Evolutionary conservation across 2,888 invertebrate genomes (phyloP).

Genomic region (Drosophila atripex): DNA sequence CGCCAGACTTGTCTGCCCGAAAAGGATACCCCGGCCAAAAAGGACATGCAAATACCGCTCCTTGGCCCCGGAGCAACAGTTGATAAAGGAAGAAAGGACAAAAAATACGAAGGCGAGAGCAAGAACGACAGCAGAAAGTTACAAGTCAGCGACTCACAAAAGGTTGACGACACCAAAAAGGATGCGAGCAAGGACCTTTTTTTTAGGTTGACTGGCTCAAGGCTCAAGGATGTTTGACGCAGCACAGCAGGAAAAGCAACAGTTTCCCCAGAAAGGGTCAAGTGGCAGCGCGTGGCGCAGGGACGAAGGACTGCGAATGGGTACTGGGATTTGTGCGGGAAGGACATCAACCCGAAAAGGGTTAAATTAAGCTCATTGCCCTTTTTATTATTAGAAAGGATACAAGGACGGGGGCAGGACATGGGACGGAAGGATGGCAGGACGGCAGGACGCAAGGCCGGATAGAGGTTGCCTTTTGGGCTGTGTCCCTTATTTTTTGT

Average conservation of each 20-base stretch:
- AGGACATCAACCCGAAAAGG: conserved; percentile 37
- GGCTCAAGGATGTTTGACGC: conserved; percentile 68
- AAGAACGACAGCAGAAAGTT: conserved; percentile 39
- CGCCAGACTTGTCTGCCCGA: conserved; percentile 63
- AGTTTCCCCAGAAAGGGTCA: conserved; percentile 62
- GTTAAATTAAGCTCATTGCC: conserved; percentile 69
- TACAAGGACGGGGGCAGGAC: background rate
- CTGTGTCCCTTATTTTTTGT: conserved; percentile 4
- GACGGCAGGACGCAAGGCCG: background rate
- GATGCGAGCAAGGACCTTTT: conserved; percentile 45
- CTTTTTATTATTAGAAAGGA: conserved; percentile 55
- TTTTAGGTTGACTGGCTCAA: conserved; percentile 59
- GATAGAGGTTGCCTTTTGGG: background rate
- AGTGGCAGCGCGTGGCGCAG: conserved; percentile 72
- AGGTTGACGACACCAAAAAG: conserved; percentile 65
- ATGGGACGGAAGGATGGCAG: background rate
- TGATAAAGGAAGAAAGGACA: conserved; percentile 41
- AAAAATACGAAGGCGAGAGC: conserved; percentile 6
- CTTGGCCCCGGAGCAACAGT: conserved; percentile 64
- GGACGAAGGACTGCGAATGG: conserved; percentile 5
- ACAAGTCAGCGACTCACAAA: conserved; percentile 55
- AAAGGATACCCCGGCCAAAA: conserved; percentile 35
- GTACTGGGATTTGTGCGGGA: conserved; percentile 18
- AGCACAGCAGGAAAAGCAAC: conserved; percentile 25
- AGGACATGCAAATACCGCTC: conserved; percentile 70